Evolutionary conservation across 2,888 invertebrate species (phyloP).

Genomic region (Phania funesta): DNA sequence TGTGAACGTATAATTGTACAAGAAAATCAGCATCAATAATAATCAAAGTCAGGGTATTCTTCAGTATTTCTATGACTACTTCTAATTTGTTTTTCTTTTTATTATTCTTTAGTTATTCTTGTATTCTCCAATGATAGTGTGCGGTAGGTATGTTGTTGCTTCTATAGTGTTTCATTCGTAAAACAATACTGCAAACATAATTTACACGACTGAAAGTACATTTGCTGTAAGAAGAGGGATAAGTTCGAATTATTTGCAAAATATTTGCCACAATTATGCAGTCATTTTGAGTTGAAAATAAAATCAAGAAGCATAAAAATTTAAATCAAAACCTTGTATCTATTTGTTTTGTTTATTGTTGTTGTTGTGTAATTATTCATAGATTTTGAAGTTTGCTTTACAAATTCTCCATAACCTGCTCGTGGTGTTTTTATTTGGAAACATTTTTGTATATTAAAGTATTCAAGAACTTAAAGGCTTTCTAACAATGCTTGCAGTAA

Average conservation of each 20-base stretch:
- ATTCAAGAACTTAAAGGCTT: neutral
- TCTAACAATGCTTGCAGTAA: neutral
- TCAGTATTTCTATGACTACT: neutral
- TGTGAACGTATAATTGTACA: neutral
- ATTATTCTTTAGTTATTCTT: neutral
- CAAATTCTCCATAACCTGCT: neutral
- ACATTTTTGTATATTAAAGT: neutral
- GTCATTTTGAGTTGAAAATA: neutral
- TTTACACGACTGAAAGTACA: neutral
- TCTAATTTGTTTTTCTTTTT: neutral
- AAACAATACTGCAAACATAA: neutral
- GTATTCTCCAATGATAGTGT: neutral
- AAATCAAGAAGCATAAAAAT: neutral
- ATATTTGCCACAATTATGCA: neutral
- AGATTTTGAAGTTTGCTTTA: neutral
- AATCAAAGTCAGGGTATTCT: conserved; percentile 60
- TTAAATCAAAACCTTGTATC: neutral
- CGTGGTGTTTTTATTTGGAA: neutral
- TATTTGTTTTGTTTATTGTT: neutral
- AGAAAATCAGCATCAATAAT: conserved; percentile 47
- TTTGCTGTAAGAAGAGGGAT: neutral
- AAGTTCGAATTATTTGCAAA: neutral
- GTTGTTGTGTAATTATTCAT: neutral
- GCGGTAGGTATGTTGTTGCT: neutral
- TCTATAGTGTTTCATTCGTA: neutral